Base-by-base conservation (phyloP, 2,113 vertebrate species). In the Rhizomys pruinosus region DNA sequence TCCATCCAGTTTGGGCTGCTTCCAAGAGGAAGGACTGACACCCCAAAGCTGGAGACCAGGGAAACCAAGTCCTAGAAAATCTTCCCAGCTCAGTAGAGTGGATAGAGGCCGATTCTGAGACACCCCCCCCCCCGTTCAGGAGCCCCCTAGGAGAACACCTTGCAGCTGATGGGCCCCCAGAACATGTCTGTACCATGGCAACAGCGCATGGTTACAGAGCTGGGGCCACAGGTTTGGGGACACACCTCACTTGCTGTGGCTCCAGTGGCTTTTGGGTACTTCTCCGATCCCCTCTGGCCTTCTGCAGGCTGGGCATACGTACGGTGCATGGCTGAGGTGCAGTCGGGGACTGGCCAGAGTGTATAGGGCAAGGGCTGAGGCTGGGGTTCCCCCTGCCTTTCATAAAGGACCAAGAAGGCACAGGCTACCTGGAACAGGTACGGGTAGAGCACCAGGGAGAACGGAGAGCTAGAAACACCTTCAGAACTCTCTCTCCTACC, bases 131-230 rank as follows among this genome's bases (percentile, higher is more conserved):
- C 39, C 39, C 16, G n/a, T n/a, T n/a, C n/a, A 59, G 68, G 57
- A 64, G 20, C 20, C 23, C 55, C 61, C 55, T 61, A 55, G 42
- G 80, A 66, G 7, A 82, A 27, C 20, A 13, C 9, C 61, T 29
- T 23, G 39, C 57, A 63, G 42, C 79, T 64, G 1, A n/a, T 7
- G 20, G 5, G 23, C 5, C 47, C 47, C 44, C 1, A 4, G 52
- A 69, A 17, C 42, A 47, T 16, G 15, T 9, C 10, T 12, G 20
- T 5, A 7, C 1, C 25, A 19, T 39, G 39, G 39, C 5, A 34
- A 27, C 27, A 5, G 17, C 0, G 0, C 19, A n/a, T 20, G 47
- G 23, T 52, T 25, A 25, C 7, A 4, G 47, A 11, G 47, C 3
- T 8, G 3, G 34, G 63, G 5, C 3, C 23, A 2, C 3, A 16